Base-by-base conservation (phyloP, 2,888 invertebrate species). In the Drosophila mettleri region DNA sequence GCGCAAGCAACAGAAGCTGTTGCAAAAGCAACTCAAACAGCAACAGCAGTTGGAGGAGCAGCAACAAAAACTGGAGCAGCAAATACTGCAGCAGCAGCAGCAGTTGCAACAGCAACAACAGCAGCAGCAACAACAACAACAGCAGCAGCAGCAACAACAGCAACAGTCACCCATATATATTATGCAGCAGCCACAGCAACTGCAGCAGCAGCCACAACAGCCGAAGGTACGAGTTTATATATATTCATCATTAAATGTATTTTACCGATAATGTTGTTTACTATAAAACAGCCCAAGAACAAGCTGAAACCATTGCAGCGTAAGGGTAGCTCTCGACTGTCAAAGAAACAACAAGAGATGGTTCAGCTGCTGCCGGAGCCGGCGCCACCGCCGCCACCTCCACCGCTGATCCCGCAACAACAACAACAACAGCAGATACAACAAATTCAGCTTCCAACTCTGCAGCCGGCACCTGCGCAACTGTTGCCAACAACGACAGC, bases 401-500 rank as follows among this genome's bases (percentile, higher is more conserved):
- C 74, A 16, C 49, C 41, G 41, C 49, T 78, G 34, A 39, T 76
- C 16, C 59, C 71, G 8, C 82, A 82, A 18, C 83, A 77, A 10
- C 81, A 70, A 3, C 60, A 62, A 33, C 89, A 64, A 38, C 89
- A 80, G 45, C 86, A 88, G 46, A 63, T 88, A 18, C 88, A 86
- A 52, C 89, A 85, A 48, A 78, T 82, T 9, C 82, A 82, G 58
- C 16, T 88, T 57, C 67, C 89, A 20, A 82, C 72, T 16, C 53
- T 73, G 29, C 90, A 74, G 54, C 77, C 60, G 29, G 84, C 78
- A 16, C 79, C 62, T 58, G 64, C 84, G 54, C 90, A 88, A 63
- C 68, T 89, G 24, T 53, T 89, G 58, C 77, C 85, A 4, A 81
- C 89, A 29, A 89, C 88, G 27, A 78, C 75, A 24, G 54, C 78